Evolutionary conservation across 2,888 invertebrate species (phyloP).

Genomic region (Cataglyphis altisquamis): DNA sequence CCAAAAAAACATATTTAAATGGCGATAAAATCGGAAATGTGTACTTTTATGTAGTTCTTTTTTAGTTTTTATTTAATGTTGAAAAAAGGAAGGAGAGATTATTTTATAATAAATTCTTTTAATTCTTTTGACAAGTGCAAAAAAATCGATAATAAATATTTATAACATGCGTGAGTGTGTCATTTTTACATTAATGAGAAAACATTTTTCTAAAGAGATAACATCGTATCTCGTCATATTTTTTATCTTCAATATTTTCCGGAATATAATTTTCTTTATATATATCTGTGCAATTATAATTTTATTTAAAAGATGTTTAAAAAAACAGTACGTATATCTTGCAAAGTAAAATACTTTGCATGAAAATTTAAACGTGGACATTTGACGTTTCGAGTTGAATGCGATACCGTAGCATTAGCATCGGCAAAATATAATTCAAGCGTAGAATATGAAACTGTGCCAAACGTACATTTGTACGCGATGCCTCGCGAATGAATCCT

Average conservation of each 20-base stretch:
- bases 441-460: not conserved
- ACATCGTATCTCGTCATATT: not conserved
- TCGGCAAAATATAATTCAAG: not conserved
- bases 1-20: too few species aligned
- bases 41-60: too few species aligned
- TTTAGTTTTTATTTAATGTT: too few species aligned
- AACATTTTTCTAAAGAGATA: not conserved
- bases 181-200: not conserved
- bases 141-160: not conserved
- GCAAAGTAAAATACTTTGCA: not conserved
- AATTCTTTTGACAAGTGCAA: not conserved
- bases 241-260: not conserved
- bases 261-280: not conserved
- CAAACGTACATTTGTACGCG: not conserved
- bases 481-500: slow-evolving; percentile 17
- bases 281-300: not conserved
- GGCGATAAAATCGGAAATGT: too few species aligned
- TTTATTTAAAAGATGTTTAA: not conserved
- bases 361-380: not conserved
- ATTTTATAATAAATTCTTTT: not conserved
- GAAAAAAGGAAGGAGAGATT: not conserved
- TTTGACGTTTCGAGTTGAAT: slow-evolving; percentile 17
- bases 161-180: not conserved
- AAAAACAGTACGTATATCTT: not conserved
- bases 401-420: not conserved